These are phyloP conservation scores for Dynastes maya DNA, from an alignment of 2,888 invertebrate genomes.

Conservation along the genomic window DNA sequence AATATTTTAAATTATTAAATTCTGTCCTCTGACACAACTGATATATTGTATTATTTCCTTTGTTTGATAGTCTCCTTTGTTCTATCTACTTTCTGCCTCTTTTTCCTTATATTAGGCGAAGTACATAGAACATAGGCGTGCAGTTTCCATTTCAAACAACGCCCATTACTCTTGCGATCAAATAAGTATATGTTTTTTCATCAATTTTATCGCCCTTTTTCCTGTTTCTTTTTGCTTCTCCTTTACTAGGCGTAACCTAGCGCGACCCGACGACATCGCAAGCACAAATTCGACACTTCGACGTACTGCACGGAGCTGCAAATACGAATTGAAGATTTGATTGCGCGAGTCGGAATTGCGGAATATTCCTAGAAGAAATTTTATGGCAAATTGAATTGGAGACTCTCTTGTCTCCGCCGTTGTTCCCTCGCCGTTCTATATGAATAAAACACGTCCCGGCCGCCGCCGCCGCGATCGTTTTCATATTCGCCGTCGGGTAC, in stretches of 20 bases:
- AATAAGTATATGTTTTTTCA: conserved; percentile 47
- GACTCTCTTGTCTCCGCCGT: conserved; percentile 25
- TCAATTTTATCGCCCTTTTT: conserved; percentile 40
- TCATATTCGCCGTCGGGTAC: conserved; percentile 32
- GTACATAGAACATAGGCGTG: conserved; percentile 6
- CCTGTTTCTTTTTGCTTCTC: background rate
- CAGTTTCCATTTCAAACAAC: conserved; percentile 32
- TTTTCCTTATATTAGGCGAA: background rate
- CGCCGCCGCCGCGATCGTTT: conserved; percentile 7
- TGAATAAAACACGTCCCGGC: conserved; percentile 29
- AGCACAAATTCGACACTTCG: conserved; percentile 31
- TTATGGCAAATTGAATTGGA: conserved; percentile 51
- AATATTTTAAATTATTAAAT: too few relatives aligned
- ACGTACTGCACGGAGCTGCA: background rate
- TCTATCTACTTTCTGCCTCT: background rate
- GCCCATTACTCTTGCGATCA: conserved; percentile 35
- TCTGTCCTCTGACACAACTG: too few relatives aligned
- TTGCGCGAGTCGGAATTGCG: conserved; percentile 38
- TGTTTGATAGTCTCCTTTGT: too few relatives aligned
- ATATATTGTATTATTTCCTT: too few relatives aligned
- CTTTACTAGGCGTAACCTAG: too few relatives aligned
- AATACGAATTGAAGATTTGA: conserved; percentile 36
- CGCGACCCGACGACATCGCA: background rate
- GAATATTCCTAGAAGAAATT: conserved; percentile 48
- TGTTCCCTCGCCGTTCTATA: background rate